Conservation (phyloP, 2,113 vertebrate genomes). For the Leucoraja erinaceus region DNA sequence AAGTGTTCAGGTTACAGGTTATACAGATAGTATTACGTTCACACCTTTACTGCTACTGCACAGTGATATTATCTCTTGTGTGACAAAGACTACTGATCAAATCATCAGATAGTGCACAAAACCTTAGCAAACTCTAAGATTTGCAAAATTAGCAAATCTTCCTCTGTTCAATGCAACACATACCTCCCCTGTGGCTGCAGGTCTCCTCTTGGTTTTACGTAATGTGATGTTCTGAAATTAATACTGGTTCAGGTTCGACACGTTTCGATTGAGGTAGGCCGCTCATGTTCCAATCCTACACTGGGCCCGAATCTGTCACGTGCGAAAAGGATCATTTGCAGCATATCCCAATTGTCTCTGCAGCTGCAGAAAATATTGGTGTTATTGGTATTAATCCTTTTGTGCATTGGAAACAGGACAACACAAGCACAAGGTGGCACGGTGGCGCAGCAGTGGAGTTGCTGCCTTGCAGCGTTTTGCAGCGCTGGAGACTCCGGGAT, state of each 20-base stretch:
- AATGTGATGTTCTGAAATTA: neutral
- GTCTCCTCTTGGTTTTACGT: neutral
- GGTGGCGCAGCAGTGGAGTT: too few relatives aligned
- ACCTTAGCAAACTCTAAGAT: neutral
- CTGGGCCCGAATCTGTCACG: neutral
- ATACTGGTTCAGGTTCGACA: neutral
- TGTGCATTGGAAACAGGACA: too few relatives aligned
- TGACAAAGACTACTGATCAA: neutral
- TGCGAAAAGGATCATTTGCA: neutral
- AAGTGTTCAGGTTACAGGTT: neutral
- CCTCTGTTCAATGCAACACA: neutral
- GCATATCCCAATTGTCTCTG: neutral
- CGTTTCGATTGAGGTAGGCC: too few relatives aligned
- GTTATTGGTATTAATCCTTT: neutral
- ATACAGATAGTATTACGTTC: neutral
- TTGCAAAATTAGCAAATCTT: neutral
- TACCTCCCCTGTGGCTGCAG: too few relatives aligned
- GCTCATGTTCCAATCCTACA: neutral
- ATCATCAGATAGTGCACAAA: neutral
- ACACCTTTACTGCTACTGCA: neutral
- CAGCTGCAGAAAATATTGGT: neutral
- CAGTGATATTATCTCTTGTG: neutral
- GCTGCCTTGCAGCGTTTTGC: too few relatives aligned
- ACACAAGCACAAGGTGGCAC: too few relatives aligned
- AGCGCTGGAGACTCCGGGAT: too few relatives aligned